These are phyloP conservation scores for Amblyjoppa proteus DNA, from an alignment of 2,888 invertebrate genomes.

Conservation along the genomic window DNA sequence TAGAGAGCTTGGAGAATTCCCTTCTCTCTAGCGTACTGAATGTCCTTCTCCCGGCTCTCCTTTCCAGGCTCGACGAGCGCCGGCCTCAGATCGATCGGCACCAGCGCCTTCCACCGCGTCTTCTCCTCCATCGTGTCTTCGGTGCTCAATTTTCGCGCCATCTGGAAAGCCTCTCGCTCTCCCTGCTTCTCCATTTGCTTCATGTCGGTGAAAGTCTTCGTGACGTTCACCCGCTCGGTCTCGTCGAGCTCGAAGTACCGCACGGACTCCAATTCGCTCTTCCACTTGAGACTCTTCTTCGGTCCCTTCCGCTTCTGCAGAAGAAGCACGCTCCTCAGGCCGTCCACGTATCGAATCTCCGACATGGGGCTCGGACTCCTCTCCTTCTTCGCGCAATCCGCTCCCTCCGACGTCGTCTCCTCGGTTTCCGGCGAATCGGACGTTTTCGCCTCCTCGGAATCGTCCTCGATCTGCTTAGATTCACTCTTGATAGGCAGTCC, in stretches of 20 bases:
- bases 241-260: constrained; percentile 98
- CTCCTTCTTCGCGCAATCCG: constrained; percentile 73
- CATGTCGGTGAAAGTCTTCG: constrained; percentile 95
- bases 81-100: constrained; percentile 89
- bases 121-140: constrained; percentile 94
- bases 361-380: constrained; percentile 61
- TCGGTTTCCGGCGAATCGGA: constrained; percentile 77
- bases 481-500: constrained; percentile 54
- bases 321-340: constrained; percentile 91
- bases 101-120: constrained; percentile 91
- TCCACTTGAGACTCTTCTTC: constrained; percentile 94
- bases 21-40: constrained; percentile 95
- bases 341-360: constrained; percentile 85
- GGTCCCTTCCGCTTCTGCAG: constrained; percentile 91
- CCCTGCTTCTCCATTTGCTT: constrained; percentile 94
- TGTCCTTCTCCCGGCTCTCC: constrained; percentile 94
- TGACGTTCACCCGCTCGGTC: constrained; percentile 98
- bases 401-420: constrained; percentile 67
- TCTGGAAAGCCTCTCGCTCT: constrained; percentile 94
- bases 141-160: constrained; percentile 90
- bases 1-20: constrained; percentile 93
- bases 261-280: constrained; percentile 93
- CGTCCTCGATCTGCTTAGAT: constrained; percentile 72
- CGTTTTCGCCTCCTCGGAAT: constrained; percentile 77
- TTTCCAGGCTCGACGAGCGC: constrained; percentile 89